phyloP scores from a whole-genome alignment of 2,113 vertebrate genomes.

The Neolamprologus toae region DNA sequence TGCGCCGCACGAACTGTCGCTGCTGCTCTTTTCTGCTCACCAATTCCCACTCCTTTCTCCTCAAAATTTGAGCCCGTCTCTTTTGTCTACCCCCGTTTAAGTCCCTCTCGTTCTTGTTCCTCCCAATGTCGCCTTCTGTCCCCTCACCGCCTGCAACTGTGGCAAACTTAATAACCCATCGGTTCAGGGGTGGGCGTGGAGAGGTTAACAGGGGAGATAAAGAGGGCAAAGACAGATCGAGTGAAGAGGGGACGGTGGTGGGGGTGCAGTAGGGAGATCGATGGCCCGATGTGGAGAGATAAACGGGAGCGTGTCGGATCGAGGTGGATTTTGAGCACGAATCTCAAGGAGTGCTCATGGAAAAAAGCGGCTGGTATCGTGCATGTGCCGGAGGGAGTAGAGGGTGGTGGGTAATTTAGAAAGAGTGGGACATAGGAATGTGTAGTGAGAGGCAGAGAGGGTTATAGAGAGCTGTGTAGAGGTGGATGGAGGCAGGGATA shows the following conservation, averaged over 20 bases:
- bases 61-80: not conserved
- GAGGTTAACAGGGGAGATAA: constrained; percentile 56
- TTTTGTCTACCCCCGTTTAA: not conserved
- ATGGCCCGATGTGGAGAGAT: constrained; percentile 49
- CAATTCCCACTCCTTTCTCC: not conserved
- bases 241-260: constrained; percentile 19
- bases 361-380: not conserved
- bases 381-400: not conserved
- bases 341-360: constrained; percentile 28
- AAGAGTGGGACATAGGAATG: constrained; percentile 64
- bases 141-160: not conserved
- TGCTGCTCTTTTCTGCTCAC: constrained; percentile 9
- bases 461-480: constrained; percentile 62
- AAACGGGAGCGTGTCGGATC: constrained; percentile 35
- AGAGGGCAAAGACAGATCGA: constrained; percentile 46
- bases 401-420: constrained; percentile 52
- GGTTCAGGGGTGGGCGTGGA: constrained; percentile 35
- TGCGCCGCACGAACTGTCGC: not conserved
- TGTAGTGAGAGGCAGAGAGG: constrained; percentile 59
- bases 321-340: constrained; percentile 46
- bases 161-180: constrained; percentile 46
- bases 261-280: constrained; percentile 1
- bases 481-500: constrained; percentile 64
- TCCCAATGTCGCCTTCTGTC: not conserved
- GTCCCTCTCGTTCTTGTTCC: not conserved